Base-by-base conservation (phyloP, 1,140 invertebrate species). In the Ostrea edulis region DNA sequence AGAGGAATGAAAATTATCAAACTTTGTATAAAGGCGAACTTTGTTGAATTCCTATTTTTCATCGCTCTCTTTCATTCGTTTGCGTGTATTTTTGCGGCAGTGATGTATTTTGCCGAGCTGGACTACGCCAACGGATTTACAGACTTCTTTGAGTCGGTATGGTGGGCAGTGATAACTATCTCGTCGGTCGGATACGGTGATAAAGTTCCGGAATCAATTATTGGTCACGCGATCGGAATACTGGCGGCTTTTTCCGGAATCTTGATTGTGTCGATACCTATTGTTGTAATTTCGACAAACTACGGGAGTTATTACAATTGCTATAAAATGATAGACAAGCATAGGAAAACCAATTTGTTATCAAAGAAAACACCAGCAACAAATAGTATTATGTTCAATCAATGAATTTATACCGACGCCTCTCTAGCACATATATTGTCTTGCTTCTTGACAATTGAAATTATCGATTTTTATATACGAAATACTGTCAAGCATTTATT, bases 71-170 rank as follows among this genome's bases (percentile, higher is more conserved):
- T 88, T 82, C 0, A 65, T 17, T 12, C 68, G 29, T 62, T 82
- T 51, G 53, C 84, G 5, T 35, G 58, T 22, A 82, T 88, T 14
- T 88, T 82, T 82, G 87, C 84, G 17, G 81, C 65, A 2, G 2
- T 88, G 1, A 85, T 88, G 25, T 86, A 58, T 62, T 65, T 20
- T 20, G 35, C 84, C 2, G 87, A 88, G 82, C 17, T 77, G 7
- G 20, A 52, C 0, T 65, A 81, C 14, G 20, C 51, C 0, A 82
- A 54, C 8, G 81, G 71, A 11, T 88, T 88, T 82, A 22, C 53
- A 14, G 53, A 84, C n/a, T 44, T 84, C 0, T 88, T 88, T 88
- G 44, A 53, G 8, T 98, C 98, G 14, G 95, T 99, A 87, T 81
- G 71, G 71, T 81, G 71, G 71, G 71, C 71, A 8, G 8, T 81